A percentile compares a stretch with the other conserved stretches of the same genome.
Conservation (phyloP, 2,113 vertebrate species). For the Ancistrus triradiatus region DNA sequence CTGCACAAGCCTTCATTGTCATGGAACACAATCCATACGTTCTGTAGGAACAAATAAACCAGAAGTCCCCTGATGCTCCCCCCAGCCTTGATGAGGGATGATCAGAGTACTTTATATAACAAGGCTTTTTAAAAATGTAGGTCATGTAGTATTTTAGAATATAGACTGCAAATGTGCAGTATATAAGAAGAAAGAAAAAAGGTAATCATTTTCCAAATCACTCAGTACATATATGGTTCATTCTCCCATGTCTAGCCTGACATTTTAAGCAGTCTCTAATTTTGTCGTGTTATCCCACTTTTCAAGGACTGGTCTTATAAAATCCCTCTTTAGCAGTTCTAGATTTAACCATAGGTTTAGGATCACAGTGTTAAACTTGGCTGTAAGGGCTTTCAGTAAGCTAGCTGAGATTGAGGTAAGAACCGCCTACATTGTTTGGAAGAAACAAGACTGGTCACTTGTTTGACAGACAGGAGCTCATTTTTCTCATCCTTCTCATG, state of each 20-base stretch:
- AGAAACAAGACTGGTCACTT: conserved; percentile 1
- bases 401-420: background rate
- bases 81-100: background rate
- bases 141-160: background rate
- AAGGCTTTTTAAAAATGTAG: conserved; percentile 10
- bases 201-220: no score
- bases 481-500: conserved; percentile 35
- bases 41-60: conserved; percentile 37
- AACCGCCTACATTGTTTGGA: background rate
- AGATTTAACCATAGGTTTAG: conserved; percentile 28
- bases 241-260: conserved; percentile 11
- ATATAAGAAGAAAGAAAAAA: no score
- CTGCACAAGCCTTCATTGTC: conserved; percentile 23
- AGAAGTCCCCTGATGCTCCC: conserved; percentile 30
- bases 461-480: conserved; percentile 29
- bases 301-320: conserved; percentile 23
- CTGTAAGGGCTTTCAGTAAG: conserved; percentile 15
- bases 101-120: conserved; percentile 21
- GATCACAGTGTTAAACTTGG: conserved; percentile 28
- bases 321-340: conserved; percentile 24
- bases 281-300: conserved; percentile 12
- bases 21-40: conserved; percentile 20
- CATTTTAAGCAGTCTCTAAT: conserved; percentile 24
- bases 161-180: background rate
- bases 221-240: background rate